Base-by-base conservation (phyloP, 2,888 invertebrate species). In the Macrostomum cliftonense region DNA sequence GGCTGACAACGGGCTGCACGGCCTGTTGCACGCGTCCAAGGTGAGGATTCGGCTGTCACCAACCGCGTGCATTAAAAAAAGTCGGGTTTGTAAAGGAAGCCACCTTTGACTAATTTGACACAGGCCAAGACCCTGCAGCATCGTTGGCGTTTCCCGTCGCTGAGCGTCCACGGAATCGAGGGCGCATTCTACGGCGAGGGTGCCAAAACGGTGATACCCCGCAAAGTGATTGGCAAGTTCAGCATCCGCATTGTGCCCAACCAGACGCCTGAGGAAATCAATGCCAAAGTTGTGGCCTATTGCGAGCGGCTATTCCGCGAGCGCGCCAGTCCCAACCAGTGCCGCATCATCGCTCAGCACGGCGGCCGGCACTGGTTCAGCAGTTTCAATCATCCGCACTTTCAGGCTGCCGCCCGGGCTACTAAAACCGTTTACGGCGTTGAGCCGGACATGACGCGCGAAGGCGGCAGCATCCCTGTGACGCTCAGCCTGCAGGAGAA, bases 391-490 rank as follows among this genome's bases (percentile, higher is more conserved):
- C 85, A 93, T 71, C 82, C 84, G 0, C 84, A 97, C 72, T 97
- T 86, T 71, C 73, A 80, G 56, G 95, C 95, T 16, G 95, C 86
- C 9, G 61, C 63, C 45, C 64, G 64, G 39, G 75, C 75, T n/a
- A 67, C 64, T 43, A 63, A 73, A 57, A 63, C 36, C 13, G 43
- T 47, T 16, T 53, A 43, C 42, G 45, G 38, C 12, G 21, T 82
- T 2, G 84, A 86, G 42, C 93, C 95, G 1, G 91, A 93, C 72
- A 77, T 89, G 74, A 89, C 86, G 0, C 79, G 95, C 48, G 95
- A 97, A 71, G 97, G 95, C 49, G 95, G 95, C 16, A 88, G 88
- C 42, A 95, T 97, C 71, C 95, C 95, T 1, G 84, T 95, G 52
- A 91, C 95, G 45, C 74, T 95, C 56, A 87, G 87, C 42, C 78